Conservation (phyloP, 2,797 vertebrate species). For the Oceanodroma leucorhoa region DNA sequence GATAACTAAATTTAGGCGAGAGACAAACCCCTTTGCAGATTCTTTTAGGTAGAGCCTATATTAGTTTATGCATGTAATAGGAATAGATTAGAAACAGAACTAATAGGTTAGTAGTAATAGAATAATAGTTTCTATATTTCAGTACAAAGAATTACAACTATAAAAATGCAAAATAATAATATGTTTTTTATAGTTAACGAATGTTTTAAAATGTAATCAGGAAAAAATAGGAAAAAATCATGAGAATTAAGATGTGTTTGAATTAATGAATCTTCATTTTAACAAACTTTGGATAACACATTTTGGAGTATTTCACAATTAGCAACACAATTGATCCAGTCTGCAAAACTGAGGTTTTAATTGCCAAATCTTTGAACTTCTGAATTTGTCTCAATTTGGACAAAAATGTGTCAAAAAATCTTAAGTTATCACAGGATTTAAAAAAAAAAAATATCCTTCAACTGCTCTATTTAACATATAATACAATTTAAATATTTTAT, state of each 20-base stretch:
- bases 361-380: not conserved
- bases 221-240: not conserved
- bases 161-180: not conserved
- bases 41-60: not conserved
- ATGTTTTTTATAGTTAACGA: not conserved
- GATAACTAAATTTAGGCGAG: not conserved
- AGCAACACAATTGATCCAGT: not conserved
- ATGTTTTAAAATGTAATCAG: not conserved
- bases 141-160: not conserved
- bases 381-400: not conserved
- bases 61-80: not conserved
- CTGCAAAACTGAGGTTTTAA: not conserved
- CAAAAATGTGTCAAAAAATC: not conserved
- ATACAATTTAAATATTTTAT: not conserved
- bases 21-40: not conserved
- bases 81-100: not conserved
- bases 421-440: not conserved
- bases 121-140: not conserved
- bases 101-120: not conserved
- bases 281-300: not conserved
- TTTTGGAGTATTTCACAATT: not conserved
- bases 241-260: not conserved
- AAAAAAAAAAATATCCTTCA: not conserved
- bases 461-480: not conserved
- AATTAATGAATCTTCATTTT: not conserved